A percentile compares a stretch with the other conserved stretches of the same genome.
These are phyloP conservation scores for Acanthococcus lagerstroemiae DNA, from an alignment of 2,888 invertebrate species.

Conservation along the genomic window DNA sequence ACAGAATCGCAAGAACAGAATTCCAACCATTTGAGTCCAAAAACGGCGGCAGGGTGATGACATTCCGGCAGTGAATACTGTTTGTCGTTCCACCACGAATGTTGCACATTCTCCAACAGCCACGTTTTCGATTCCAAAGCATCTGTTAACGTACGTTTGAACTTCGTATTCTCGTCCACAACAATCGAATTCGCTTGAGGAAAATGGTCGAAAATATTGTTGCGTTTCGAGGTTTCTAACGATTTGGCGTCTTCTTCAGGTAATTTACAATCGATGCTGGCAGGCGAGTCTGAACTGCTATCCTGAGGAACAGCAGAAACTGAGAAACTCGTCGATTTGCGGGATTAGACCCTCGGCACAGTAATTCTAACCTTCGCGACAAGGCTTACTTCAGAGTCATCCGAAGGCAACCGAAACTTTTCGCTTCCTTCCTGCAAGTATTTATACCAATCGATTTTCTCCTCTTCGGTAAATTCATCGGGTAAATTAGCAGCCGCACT, in stretches of 20 bases:
- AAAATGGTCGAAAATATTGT: background rate
- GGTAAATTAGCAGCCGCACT: background rate
- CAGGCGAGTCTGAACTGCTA: background rate
- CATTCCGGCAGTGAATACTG: background rate
- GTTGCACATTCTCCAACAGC: background rate
- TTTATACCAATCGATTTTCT: constrained; percentile 6
- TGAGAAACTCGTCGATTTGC: too few relatives aligned
- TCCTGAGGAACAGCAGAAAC: background rate
- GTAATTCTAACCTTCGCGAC: too few relatives aligned
- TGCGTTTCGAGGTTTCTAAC: too few relatives aligned
- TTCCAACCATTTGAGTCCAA: constrained; percentile 6
- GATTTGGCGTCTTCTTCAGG: background rate
- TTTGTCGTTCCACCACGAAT: constrained; percentile 21
- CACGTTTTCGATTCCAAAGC: background rate
- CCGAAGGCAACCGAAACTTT: background rate
- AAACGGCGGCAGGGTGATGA: background rate
- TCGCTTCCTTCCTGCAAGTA: constrained; percentile 6
- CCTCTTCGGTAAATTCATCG: constrained; percentile 12
- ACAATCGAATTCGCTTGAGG: background rate
- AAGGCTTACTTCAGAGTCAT: background rate
- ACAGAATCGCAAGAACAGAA: background rate
- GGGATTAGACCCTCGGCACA: too few relatives aligned
- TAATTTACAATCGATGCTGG: background rate
- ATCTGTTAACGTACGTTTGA: background rate
- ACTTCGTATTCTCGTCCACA: background rate